These are phyloP conservation scores for Lycodopsis pacificus DNA, from an alignment of 2,797 vertebrate species.

Conservation along the genomic window DNA sequence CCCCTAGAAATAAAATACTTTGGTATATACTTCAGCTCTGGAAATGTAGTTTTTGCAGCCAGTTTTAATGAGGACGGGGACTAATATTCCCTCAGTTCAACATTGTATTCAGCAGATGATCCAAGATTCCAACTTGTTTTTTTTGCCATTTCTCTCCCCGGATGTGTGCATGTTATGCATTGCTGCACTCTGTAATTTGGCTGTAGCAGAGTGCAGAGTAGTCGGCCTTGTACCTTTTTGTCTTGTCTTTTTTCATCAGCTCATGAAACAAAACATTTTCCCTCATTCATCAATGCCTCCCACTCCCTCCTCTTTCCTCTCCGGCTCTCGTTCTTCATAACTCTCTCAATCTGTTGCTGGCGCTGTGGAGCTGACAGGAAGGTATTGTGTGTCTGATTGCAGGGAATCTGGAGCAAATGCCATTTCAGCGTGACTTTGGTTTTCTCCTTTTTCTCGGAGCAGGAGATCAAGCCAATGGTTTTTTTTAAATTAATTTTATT, in stretches of 20 bases:
- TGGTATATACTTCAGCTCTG: background rate
- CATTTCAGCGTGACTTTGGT: conserved; percentile 28
- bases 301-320: background rate
- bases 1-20: background rate
- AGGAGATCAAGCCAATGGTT: background rate
- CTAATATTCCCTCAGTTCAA: conserved; percentile 23
- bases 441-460: background rate
- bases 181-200: conserved; percentile 58
- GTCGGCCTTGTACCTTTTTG: conserved; percentile 45
- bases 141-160: conserved; percentile 25
- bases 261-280: conserved; percentile 65
- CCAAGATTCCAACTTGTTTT: conserved; percentile 47
- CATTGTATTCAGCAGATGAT: conserved; percentile 33
- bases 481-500: background rate
- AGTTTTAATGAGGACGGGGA: background rate
- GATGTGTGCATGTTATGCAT: conserved; percentile 49
- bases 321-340: conserved; percentile 36
- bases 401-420: conserved; percentile 38
- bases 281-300: conserved; percentile 59
- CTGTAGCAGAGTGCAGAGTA: conserved; percentile 45
- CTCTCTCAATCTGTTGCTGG: conserved; percentile 49
- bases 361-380: conserved; percentile 42
- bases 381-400: conserved; percentile 55
- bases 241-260: conserved; percentile 65
- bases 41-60: background rate